Conservation (phyloP, 2,113 vertebrate genomes). For the Vombatus ursinus region DNA sequence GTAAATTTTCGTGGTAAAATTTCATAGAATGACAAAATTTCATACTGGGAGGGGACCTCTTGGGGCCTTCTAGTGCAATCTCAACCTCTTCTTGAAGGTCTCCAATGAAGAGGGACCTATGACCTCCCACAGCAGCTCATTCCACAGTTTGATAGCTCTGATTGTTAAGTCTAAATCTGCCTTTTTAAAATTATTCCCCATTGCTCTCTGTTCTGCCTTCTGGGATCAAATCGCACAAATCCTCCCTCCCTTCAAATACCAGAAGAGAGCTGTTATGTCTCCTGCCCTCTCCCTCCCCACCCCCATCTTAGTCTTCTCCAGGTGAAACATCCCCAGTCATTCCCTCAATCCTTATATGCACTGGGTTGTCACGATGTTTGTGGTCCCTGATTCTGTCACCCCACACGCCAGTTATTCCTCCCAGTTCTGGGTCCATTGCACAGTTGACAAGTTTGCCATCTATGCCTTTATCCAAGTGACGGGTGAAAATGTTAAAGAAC, state of each 20-base stretch:
- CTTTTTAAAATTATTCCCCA: not conserved
- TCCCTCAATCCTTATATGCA: not conserved
- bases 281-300: not conserved
- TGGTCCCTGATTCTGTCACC: no score
- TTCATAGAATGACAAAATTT: not conserved
- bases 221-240: not conserved
- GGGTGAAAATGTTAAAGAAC: no score
- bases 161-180: not conserved
- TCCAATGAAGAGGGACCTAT: not conserved
- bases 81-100: not conserved
- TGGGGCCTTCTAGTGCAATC: not conserved
- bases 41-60: not conserved
- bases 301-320: not conserved
- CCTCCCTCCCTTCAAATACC: not conserved
- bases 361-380: no score
- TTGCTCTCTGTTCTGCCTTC: not conserved
- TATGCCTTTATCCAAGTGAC: no score
- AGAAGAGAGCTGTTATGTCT: not conserved
- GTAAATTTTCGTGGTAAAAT: not conserved
- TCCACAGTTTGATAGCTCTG: not conserved
- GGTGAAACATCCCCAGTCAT: not conserved
- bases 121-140: not conserved
- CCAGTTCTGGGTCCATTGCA: no score
- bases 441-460: no score
- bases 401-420: no score